phyloP scores from a whole-genome alignment of 1,140 invertebrate species.

The Phenacoccus solenopsis region DNA sequence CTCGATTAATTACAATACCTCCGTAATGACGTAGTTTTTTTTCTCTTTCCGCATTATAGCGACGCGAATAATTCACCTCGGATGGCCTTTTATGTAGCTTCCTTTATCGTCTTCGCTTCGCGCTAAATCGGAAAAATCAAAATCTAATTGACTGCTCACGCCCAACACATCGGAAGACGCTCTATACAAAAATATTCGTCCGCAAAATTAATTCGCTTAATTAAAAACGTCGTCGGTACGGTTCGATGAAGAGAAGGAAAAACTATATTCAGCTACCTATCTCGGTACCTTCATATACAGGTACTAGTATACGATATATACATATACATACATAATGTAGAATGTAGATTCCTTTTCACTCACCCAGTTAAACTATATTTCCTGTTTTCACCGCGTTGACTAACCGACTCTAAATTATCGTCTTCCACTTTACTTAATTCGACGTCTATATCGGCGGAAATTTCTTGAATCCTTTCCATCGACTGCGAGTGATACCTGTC shows the following conservation, averaged over 20 bases:
- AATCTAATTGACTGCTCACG: slow-evolving; percentile 38
- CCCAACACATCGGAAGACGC: slow-evolving; percentile 30
- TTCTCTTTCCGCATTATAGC: neutral
- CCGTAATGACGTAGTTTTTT: neutral
- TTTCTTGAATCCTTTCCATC: slow-evolving; percentile 47
- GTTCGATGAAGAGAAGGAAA: too few relatives aligned
- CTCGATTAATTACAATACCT: neutral
- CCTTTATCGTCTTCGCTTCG: slow-evolving; percentile 49
- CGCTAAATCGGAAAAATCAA: slow-evolving; percentile 52
- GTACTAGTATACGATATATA: too few relatives aligned
- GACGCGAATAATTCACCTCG: slow-evolving; percentile 40
- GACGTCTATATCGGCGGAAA: slow-evolving; percentile 21
- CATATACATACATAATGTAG: too few relatives aligned
- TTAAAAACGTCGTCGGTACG: too few relatives aligned
- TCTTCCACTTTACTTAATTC: slow-evolving; percentile 34
- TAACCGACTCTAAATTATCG: slow-evolving; percentile 38
- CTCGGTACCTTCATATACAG: too few relatives aligned
- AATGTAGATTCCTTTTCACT: slow-evolving; percentile 3
- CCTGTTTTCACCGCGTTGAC: slow-evolving; percentile 31
- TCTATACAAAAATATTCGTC: slow-evolving; percentile 23
- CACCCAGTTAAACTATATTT: slow-evolving; percentile 30
- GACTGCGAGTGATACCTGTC: slow-evolving; percentile 62
- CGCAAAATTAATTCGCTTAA: too few relatives aligned
- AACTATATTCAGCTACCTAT: too few relatives aligned
- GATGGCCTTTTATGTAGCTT: slow-evolving; percentile 41